Base-by-base conservation (phyloP, 2,888 invertebrate species). In the Argyra leucocephala region DNA sequence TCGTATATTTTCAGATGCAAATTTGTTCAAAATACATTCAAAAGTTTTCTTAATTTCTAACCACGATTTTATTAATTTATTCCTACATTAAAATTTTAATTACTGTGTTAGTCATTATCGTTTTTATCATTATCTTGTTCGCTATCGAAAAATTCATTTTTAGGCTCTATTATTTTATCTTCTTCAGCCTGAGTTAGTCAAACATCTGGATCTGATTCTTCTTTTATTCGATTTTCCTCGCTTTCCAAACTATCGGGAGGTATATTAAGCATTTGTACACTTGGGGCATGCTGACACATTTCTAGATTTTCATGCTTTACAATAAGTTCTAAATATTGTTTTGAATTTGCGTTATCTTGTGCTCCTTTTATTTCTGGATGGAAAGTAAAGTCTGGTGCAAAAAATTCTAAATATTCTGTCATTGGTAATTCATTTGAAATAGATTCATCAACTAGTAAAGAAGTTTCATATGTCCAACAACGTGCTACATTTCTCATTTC, bases 391-490 rank as follows among this genome's bases (percentile, higher is more conserved):
- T 99, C 98, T 0, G 98, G 98, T 0, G 93, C 94, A 78, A 98
- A 99, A 78, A 95, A 98, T 77, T 97, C 96, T 66, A 96, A 83
- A 76, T 97, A 99, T 76, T 98, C 96, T 1, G 92, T 95, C 76
- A 92, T 91, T 0, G 99, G 99, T 57, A 99, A 83, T 75, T 98
- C 97, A 76, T 96, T 94, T 63, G 90, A 91, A 66, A 99, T 94
- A 67, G 87, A 88, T 74, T 96, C 94, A 74, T 96, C 96, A 0
- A 97, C 87, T 2, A 98, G 81, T 0, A 99, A 81, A 0, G 97
- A 93, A 0, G 99, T 99, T 81, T 99, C 99, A 74, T 96, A 96
- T 0, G 98, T 96, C 99, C 99, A 99, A 78, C 97, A 98, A 5
- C 99, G 84, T 0, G 99, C 98, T 0, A 99, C 98, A 78, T 99